Base-by-base conservation (phyloP, 2,888 invertebrate species). In the Clunio marinus region DNA sequence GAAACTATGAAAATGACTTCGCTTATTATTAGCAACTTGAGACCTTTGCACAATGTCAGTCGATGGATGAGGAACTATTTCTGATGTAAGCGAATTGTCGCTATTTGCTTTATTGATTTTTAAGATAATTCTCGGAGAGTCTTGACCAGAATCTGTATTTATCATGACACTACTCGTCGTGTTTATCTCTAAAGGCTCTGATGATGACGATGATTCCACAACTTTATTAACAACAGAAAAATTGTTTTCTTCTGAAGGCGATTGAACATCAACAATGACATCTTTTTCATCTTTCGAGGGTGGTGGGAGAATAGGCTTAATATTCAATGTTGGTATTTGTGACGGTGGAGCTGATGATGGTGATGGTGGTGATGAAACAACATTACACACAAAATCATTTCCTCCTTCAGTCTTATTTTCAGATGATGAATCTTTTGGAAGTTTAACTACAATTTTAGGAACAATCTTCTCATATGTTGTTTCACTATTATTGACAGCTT, bases 51-150 rank as follows among this genome's bases (percentile, higher is more conserved):
- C 76, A 32, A 75, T 72, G 5, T 55, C 55, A 51, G 27, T 57
- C 41, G 51, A 58, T 27, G 58, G 28, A n/a, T 28, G 35, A 10
- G 68, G 68, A 57, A 82, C 78, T 70, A 81, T 80, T 77, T 82
- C 80, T 46, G 81, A 78, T 71, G 81, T 80, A 1, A 41, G 57
- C 72, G 81, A 71, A n/a, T n/a, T n/a, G 70, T 81, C 82, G 75
- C 81, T 80, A 73, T 82, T 83, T 73, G 83, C 82, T 79, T 85
- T 86, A 75, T 85, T 85, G 72, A 86, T 85, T 78, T 86, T 86
- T 73, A 86, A 78, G 72, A 85, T 84, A 72, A 86, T 86, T 73
- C 85, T 75, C 69, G 83, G 82, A 27, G 82, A 83, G 73, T 81
- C 81, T 76, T 81, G 81, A 55, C 80, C 69, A 3, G 74, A 73